Evolutionary conservation across 2,797 vertebrate genomes (phyloP).

Genomic region (Trachops cirrhosus): DNA sequence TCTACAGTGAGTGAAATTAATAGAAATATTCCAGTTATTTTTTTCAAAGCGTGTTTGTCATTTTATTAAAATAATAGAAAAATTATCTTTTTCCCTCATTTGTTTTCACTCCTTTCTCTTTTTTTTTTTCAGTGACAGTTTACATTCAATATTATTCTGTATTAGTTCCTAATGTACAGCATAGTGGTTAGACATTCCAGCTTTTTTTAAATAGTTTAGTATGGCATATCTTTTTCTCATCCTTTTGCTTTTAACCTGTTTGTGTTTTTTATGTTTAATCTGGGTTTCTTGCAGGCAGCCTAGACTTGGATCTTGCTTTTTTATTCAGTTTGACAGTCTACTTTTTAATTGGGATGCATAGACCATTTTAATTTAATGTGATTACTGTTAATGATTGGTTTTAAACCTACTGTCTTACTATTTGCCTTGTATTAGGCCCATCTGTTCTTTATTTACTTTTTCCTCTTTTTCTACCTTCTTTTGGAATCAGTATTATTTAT

Average conservation of each 20-base stretch:
- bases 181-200: background rate
- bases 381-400: conserved; percentile 5
- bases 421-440: background rate
- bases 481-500: conserved; percentile 32
- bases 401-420: background rate
- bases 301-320: background rate
- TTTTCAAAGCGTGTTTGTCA: background rate
- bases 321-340: background rate
- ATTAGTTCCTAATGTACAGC: background rate
- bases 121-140: background rate
- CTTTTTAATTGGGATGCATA: background rate
- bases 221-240: background rate
- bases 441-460: conserved; percentile 1
- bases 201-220: background rate
- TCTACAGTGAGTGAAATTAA: background rate
- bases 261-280: conserved; percentile 8
- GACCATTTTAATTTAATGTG: background rate
- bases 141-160: background rate
- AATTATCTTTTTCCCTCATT: background rate
- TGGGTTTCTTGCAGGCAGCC: background rate
- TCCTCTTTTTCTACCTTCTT: background rate
- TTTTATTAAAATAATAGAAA: background rate
- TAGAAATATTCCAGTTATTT: background rate
- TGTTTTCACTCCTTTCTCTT: background rate
- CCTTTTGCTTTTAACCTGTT: background rate